phyloP scores from a whole-genome alignment of 2,797 vertebrate species.

The Chiroxiphia lanceolata region DNA sequence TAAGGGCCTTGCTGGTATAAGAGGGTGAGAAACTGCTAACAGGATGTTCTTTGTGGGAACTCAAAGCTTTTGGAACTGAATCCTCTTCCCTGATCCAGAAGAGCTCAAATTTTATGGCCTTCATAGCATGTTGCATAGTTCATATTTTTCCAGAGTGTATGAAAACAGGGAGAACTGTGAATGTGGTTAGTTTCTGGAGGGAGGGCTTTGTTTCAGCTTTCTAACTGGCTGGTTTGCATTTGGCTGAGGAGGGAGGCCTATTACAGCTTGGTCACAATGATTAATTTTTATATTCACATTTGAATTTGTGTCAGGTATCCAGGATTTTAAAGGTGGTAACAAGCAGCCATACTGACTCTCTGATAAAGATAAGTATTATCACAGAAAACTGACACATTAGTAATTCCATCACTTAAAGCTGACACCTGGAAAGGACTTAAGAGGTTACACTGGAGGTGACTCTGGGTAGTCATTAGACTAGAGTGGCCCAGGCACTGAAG shows the following conservation, averaged over 20 bases:
- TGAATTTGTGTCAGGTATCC: not conserved
- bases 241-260: not conserved
- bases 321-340: not conserved
- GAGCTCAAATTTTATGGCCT: constrained; percentile 57
- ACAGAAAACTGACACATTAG: not conserved
- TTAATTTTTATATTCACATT: not conserved
- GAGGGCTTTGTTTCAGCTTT: constrained; percentile 1
- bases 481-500: not conserved
- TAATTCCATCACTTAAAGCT: not conserved
- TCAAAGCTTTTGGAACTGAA: constrained; percentile 45
- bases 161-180: constrained; percentile 5
- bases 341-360: not conserved
- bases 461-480: not conserved
- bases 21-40: constrained; percentile 31
- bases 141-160: constrained; percentile 19
- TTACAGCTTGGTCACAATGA: not conserved
- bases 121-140: constrained; percentile 37
- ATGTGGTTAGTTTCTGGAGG: constrained; percentile 20
- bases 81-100: constrained; percentile 43
- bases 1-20: constrained; percentile 12
- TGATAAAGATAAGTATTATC: not conserved
- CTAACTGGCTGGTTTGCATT: not conserved
- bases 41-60: constrained; percentile 52
- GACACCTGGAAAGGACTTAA: not conserved
- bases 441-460: not conserved